Evolutionary conservation across 2,888 invertebrate genomes (phyloP).

Genomic region (Magallana nippona): DNA sequence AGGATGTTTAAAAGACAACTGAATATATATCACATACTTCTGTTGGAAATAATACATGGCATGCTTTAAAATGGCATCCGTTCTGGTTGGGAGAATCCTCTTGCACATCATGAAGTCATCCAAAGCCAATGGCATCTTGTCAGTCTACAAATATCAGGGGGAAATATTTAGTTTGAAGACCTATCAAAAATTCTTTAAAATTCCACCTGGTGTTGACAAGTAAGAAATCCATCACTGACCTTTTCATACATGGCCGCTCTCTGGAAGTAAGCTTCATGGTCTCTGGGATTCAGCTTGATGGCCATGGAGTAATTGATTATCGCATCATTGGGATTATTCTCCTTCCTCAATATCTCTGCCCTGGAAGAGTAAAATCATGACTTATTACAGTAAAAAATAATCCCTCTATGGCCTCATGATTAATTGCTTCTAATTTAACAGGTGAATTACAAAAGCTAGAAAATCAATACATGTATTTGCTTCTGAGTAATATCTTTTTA

Average conservation of each 20-base stretch:
- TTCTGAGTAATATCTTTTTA: no score
- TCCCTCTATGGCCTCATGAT: neutral
- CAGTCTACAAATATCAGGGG: slow-evolving; percentile 63
- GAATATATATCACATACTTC: slow-evolving; percentile 62
- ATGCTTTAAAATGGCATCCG: slow-evolving; percentile 78
- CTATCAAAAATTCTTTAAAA: no score
- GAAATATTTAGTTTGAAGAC: neutral
- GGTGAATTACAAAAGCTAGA: no score
- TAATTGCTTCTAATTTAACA: neutral
- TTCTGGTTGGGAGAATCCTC: slow-evolving; percentile 75
- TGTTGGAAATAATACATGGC: slow-evolving; percentile 78
- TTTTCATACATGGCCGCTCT: slow-evolving; percentile 79
- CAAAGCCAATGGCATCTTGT: slow-evolving; percentile 78
- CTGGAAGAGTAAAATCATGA: slow-evolving; percentile 54
- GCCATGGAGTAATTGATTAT: slow-evolving; percentile 79
- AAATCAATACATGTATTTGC: no score
- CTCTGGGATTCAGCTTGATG: slow-evolving; percentile 76
- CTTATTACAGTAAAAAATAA: neutral
- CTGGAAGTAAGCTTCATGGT: slow-evolving; percentile 77
- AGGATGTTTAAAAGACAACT: neutral
- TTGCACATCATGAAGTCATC: slow-evolving; percentile 78
- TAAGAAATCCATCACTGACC: slow-evolving; percentile 55
- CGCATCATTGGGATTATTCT: slow-evolving; percentile 77
- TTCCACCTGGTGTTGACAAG: neutral
- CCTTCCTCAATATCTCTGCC: slow-evolving; percentile 74